Evolutionary conservation across 2,797 vertebrate species (phyloP).

Genomic region (Leptodactylus fallax): DNA sequence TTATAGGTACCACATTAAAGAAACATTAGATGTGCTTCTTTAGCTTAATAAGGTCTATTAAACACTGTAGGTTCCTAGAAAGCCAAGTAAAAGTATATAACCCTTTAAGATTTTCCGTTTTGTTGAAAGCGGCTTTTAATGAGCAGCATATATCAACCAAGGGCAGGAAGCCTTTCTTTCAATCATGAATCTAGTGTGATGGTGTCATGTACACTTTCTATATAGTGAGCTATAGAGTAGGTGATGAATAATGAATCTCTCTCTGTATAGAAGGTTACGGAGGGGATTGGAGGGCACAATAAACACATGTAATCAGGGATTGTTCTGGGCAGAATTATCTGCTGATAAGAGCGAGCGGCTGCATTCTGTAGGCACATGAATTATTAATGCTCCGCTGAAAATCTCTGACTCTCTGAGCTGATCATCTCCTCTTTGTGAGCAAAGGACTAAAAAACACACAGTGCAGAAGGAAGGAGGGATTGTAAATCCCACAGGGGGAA

Average conservation of each 20-base stretch:
- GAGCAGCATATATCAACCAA: background rate
- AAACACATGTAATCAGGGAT: slow-evolving; percentile 63
- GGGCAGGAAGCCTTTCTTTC: background rate
- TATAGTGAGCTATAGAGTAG: background rate
- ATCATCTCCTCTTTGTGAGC: slow-evolving; percentile 61
- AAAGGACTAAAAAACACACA: slow-evolving; percentile 59
- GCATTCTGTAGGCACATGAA: slow-evolving; percentile 56
- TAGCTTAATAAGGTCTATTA: background rate
- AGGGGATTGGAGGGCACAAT: slow-evolving; percentile 46
- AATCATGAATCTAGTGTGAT: background rate
- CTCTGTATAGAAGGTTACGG: slow-evolving; percentile 23
- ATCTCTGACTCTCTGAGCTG: slow-evolving; percentile 52
- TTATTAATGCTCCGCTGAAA: slow-evolving; percentile 60
- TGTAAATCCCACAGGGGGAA: slow-evolving; percentile 52
- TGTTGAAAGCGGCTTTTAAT: background rate
- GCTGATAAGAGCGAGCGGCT: slow-evolving; percentile 58
- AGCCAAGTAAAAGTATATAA: background rate
- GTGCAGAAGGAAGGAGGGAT: slow-evolving; percentile 30
- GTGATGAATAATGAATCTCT: slow-evolving; percentile 36
- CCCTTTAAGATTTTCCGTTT: background rate
- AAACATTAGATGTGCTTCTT: background rate
- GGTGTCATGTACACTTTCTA: slow-evolving; percentile 1
- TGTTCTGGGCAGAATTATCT: slow-evolving; percentile 60
- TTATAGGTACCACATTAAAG: background rate
- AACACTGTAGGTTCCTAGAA: background rate